These are phyloP conservation scores for Chelon labrosus DNA, from an alignment of 2,797 vertebrate species.

Conservation along the genomic window DNA sequence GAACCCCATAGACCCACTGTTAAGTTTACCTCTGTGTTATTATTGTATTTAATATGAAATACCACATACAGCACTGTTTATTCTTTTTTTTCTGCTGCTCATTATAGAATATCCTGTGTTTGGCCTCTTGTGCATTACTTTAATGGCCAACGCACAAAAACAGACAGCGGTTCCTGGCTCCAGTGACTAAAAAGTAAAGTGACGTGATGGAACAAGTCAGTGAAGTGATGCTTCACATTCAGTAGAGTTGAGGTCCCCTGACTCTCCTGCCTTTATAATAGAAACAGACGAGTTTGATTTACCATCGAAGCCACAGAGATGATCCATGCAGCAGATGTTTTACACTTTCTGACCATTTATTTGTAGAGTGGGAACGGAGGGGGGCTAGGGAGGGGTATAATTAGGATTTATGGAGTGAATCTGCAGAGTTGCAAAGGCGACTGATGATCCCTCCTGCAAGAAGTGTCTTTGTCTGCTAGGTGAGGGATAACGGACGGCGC, in stretches of 20 bases:
- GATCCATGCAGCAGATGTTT: constrained; percentile 98
- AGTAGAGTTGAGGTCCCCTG: constrained; percentile 64
- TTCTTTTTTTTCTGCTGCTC: background rate
- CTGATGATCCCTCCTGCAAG: constrained; percentile 91
- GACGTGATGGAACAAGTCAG: constrained; percentile 50
- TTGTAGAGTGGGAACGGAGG: constrained; percentile 84
- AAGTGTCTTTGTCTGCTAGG: constrained; percentile 92
- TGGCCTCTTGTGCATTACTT: constrained; percentile 12
- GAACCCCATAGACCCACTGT: no score
- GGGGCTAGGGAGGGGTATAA: constrained; percentile 86
- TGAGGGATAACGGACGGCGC: constrained; percentile 94
- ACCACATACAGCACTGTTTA: background rate
- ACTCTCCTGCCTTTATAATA: constrained; percentile 72
- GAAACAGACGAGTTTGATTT: constrained; percentile 89
- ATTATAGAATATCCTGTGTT: constrained; percentile 1
- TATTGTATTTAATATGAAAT: background rate
- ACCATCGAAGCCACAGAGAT: constrained; percentile 93
- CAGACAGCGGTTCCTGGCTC: constrained; percentile 38
- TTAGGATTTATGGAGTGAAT: constrained; percentile 99
- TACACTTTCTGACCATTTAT: constrained; percentile 99
- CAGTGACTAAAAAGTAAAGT: constrained; percentile 45
- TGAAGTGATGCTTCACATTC: constrained; percentile 69
- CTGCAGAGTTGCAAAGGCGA: constrained; percentile 97
- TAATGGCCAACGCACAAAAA: constrained; percentile 15
- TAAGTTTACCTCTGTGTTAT: no score